Evolutionary conservation across 2,888 invertebrate genomes (phyloP), one percentile per base, ranked within the genome.

Genomic region (Hymenopus coronatus): DNA sequence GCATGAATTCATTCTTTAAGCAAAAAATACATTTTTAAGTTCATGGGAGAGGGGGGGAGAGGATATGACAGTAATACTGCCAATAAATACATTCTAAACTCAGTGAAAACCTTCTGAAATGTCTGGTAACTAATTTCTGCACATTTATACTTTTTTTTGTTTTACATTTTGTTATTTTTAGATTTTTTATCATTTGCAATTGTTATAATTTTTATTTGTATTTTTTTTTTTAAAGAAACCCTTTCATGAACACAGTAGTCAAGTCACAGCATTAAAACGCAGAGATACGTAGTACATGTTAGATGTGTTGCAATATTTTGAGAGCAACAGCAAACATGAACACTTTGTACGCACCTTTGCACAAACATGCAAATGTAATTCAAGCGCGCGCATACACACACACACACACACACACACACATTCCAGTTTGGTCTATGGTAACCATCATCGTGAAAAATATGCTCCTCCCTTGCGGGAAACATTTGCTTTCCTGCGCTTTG

Each of bases 401-500:
- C 33, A 33, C 33, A 33, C 33, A 33, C 40, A 40, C 12, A 40
- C 40, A 40, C 40, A 40, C 40, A 40, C 40, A 40, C 40, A 40
- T 40, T 2, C 40, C 1, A 12, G 12, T 12, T 40, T 40, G 40
- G 40, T 40, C 40, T 40, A 40, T 40, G 40, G 40, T 40, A 70
- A 70, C 20, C 54, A 85, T 86, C 88, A 85, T 81, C 88, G 46
- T 15, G 33, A 85, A 25, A 83, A 46, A 30, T 40, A 85, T 2
- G 33, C 85, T 82, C 87, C 84, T 83, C 54, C 54, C 27, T 88
- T 86, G 12, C 85, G 54, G 15, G 70, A 46, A 46, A 82, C 54
- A 40, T 87, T 85, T 20, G 88, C 85, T 88, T 88, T 85, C 40
- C 84, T 46, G 25, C 87, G 40, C 82, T 87, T 82, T 81, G 81